phyloP scores from a whole-genome alignment of 2,797 vertebrate species.

The Leuciscus waleckii region DNA sequence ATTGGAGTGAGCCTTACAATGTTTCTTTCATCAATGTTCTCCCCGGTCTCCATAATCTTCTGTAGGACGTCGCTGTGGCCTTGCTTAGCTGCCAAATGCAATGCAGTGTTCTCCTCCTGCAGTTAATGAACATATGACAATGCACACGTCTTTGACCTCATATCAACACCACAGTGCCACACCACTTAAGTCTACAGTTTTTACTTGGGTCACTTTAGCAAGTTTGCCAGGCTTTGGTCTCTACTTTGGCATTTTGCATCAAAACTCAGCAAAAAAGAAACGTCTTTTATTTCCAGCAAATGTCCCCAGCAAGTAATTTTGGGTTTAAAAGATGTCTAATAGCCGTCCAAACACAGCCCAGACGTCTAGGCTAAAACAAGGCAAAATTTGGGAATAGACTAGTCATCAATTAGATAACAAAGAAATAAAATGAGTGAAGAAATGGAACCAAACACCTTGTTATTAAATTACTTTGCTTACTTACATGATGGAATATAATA shows the following conservation, averaged over 20 bases:
- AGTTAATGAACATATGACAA: conserved; percentile 17
- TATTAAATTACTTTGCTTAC: no score
- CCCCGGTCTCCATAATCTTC: conserved; percentile 79
- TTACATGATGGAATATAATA: no score
- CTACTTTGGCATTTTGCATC: conserved; percentile 7
- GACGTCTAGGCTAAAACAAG: no score
- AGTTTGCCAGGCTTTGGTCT: not conserved
- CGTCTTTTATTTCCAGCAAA: no score
- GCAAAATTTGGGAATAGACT: no score
- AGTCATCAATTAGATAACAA: no score
- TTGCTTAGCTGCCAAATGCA: conserved; percentile 83
- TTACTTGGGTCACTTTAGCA: not conserved
- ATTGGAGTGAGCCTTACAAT: conserved; percentile 72
- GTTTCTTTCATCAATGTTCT: conserved; percentile 83
- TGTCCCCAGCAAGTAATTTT: no score
- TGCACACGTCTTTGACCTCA: not conserved
- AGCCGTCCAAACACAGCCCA: no score
- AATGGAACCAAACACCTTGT: no score
- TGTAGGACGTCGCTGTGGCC: conserved; percentile 82
- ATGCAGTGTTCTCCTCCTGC: conserved; percentile 85
- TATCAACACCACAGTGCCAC: not conserved
- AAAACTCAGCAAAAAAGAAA: no score
- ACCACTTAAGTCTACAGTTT: not conserved
- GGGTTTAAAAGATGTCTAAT: no score
- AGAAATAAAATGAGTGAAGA: no score